Evolutionary conservation across 2,797 vertebrate genomes (phyloP).

Genomic region (Nasua narica): DNA sequence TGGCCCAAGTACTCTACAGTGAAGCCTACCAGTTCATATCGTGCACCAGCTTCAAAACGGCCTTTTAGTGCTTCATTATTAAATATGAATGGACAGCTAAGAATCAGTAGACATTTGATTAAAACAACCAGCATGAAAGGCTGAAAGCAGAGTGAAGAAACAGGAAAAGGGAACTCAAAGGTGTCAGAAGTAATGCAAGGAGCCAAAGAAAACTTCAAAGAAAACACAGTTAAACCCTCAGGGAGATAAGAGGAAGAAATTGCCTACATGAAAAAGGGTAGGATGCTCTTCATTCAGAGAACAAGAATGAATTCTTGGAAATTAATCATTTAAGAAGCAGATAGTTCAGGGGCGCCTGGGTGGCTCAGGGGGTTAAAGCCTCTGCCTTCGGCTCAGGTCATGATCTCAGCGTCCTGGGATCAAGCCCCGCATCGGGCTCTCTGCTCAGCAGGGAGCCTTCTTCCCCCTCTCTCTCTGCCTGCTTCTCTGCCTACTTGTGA

Average conservation of each 20-base stretch:
- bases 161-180: background rate
- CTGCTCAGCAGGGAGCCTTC: too few relatives aligned
- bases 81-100: constrained; percentile 14
- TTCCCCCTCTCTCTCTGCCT: too few relatives aligned
- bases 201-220: constrained; percentile 26
- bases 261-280: background rate
- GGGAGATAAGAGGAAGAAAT: background rate
- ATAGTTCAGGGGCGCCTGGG: too few relatives aligned
- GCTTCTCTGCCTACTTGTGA: too few relatives aligned
- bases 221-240: background rate
- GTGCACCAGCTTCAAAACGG: background rate
- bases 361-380: too few relatives aligned
- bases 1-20: background rate
- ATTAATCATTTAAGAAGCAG: constrained; percentile 36
- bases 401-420: too few relatives aligned
- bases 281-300: background rate
- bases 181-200: background rate
- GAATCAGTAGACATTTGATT: background rate
- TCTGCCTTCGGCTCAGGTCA: too few relatives aligned
- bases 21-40: background rate
- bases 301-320: background rate
- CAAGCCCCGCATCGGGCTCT: too few relatives aligned
- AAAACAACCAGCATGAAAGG: background rate
- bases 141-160: background rate
- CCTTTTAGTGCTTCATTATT: background rate